Base-by-base conservation (phyloP, 1,140 invertebrate species). In the Orussus abietinus region DNA sequence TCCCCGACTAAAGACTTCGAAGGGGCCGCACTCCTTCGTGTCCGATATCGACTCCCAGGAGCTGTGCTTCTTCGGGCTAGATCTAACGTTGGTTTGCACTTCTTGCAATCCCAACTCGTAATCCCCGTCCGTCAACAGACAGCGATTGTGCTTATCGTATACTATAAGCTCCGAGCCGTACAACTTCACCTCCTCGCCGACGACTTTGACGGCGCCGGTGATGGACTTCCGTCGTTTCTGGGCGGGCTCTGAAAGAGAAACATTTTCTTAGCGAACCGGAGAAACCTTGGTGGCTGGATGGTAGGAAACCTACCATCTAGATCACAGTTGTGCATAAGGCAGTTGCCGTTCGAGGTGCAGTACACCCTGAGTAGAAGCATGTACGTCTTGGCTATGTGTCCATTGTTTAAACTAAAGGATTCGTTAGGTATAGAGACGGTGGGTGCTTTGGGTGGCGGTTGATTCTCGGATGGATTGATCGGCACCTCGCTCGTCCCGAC, bases 91-190 rank as follows among this genome's bases (percentile, higher is more conserved):
- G 5, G 76, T 77, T 26, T 79, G 75, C 4, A 85, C 75, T 59
- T 90, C 86, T 53, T 89, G 83, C 40, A 95, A 63, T 33, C 86
- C 82, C 28, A 94, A 71, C 63, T 94, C 89, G 71, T 96, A 96
- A 64, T 94, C 88, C 1, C 91, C 92, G 56, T 92, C 89, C 1
- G 81, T 85, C 4, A 96, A 74, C 17, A 88, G 75, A 62, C 90
- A 94, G 5, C 86, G 80, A 60, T 86, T 90, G 49, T 92, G 84
- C 64, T 92, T 91, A 60, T 96, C 92, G 64, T 91, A 94, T 12
- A 96, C 81, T 29, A 90, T 85, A 11, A 96, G 71, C 66, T 95
- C 91, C 30, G 88, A 87, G 19, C 86, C 85, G 61, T 85, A 91
- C 3, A 86, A 64, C 60, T 86, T 82, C 5, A 77, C 75, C 55